A percentile compares a stretch with the other conserved stretches of the same genome.
Conservation (phyloP, 2,113 vertebrate species). For the Trematomus loennbergii region DNA sequence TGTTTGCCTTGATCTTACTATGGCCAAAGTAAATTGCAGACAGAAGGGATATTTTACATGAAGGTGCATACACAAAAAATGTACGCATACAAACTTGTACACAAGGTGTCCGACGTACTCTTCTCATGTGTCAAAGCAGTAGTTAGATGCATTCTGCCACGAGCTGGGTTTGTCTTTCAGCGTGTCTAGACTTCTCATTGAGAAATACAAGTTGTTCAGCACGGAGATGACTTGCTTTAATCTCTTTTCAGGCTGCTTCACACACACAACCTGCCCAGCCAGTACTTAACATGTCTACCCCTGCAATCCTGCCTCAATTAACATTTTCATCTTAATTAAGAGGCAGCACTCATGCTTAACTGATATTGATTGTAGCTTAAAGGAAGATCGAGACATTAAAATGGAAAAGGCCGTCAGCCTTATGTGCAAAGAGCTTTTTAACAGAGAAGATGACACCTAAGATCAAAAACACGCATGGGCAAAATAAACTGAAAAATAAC, state of each 20-base stretch:
- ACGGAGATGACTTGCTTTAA: constrained; percentile 22
- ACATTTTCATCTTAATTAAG: constrained; percentile 80
- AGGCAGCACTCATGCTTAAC: constrained; percentile 79
- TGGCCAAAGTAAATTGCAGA: background rate
- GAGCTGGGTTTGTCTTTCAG: constrained; percentile 15
- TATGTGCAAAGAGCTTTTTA: constrained; percentile 34
- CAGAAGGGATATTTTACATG: background rate
- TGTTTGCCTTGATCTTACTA: background rate
- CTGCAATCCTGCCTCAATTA: constrained; percentile 74
- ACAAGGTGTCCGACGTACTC: background rate
- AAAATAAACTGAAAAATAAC: background rate
- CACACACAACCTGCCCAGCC: constrained; percentile 58
- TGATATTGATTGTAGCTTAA: constrained; percentile 81
- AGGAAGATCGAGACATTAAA: constrained; percentile 73
- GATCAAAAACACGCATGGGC: constrained; percentile 9
- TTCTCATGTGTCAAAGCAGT: background rate
- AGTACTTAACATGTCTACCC: constrained; percentile 73
- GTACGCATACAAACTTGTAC: background rate
- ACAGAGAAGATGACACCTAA: constrained; percentile 16
- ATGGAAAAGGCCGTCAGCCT: constrained; percentile 64
- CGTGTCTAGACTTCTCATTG: constrained; percentile 16
- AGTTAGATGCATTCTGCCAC: background rate
- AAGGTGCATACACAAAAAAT: background rate
- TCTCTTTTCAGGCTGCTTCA: constrained; percentile 37
- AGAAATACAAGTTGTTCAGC: constrained; percentile 42